These are phyloP conservation scores for Seira musarum DNA, from an alignment of 2,888 invertebrate genomes.

Conservation along the genomic window DNA sequence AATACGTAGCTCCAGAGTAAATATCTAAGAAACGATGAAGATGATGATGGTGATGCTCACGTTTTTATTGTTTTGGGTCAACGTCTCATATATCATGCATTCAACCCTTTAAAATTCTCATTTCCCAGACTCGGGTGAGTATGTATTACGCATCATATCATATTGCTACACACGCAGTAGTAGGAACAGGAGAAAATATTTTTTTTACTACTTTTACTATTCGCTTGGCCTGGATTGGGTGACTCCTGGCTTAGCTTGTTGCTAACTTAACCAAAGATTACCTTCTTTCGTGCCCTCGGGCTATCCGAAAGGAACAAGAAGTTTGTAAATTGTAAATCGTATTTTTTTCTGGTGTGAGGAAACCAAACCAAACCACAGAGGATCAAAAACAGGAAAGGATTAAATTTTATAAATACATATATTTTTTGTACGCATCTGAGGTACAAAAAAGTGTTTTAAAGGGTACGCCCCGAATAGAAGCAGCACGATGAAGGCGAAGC, in stretches of 20 bases:
- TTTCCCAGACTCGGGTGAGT: background rate
- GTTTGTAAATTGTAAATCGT: background rate
- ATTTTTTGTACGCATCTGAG: background rate
- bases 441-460: conserved; percentile 16
- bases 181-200: background rate
- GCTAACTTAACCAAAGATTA: background rate
- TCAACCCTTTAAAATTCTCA: background rate
- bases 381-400: background rate
- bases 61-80: conserved; percentile 24
- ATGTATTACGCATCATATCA: background rate
- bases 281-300: background rate
- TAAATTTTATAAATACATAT: background rate
- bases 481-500: background rate
- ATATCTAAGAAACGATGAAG: background rate
- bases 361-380: too few species aligned
- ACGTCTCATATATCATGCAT: conserved; percentile 27
- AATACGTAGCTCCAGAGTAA: background rate
- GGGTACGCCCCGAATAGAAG: conserved; percentile 44
- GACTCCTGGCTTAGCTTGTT: background rate
- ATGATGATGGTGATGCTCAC: background rate
- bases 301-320: background rate
- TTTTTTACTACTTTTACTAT: conserved; percentile 1
- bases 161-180: background rate
- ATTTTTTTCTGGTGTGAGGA: background rate
- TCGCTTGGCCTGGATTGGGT: background rate